Evolutionary conservation across 2,113 vertebrate genomes (phyloP).

Genomic region (Gymnobelideus leadbeateri): DNA sequence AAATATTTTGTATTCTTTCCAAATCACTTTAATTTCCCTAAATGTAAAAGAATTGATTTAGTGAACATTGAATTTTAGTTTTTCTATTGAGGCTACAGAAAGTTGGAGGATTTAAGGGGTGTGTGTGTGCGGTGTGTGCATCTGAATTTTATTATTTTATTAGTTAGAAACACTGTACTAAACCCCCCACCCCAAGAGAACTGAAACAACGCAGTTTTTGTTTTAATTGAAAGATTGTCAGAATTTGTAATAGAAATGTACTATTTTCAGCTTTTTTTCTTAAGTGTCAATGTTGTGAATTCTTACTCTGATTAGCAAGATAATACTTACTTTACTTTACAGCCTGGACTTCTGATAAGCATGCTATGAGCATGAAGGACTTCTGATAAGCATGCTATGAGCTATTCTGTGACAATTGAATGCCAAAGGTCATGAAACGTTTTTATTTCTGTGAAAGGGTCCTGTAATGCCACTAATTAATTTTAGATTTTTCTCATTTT

Average conservation of each 20-base stretch:
- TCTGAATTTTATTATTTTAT: conserved; percentile 22
- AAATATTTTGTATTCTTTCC: conserved; percentile 31
- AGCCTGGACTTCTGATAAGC: conserved; percentile 52
- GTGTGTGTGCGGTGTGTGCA: neutral
- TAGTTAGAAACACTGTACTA: conserved; percentile 56
- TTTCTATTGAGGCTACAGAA: conserved; percentile 19
- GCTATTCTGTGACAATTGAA: conserved; percentile 47
- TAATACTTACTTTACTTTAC: conserved; percentile 55
- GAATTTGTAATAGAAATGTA: conserved; percentile 45
- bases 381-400: conserved; percentile 56
- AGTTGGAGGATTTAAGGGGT: neutral
- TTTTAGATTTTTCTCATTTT: conserved; percentile 51
- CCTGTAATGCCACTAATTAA: conserved; percentile 68
- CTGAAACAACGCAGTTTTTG: conserved; percentile 39
- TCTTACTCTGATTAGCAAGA: conserved; percentile 12
- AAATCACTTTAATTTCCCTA: conserved; percentile 52
- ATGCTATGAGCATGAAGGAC: conserved; percentile 39
- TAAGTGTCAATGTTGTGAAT: conserved; percentile 19
- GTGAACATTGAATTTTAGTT: conserved; percentile 40
- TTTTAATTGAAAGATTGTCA: conserved; percentile 59
- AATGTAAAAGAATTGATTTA: conserved; percentile 52
- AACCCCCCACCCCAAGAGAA: conserved; percentile 29
- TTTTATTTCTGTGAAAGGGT: conserved; percentile 57
- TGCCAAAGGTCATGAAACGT: conserved; percentile 34
- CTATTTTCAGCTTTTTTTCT: conserved; percentile 30